These are phyloP conservation scores for Holacanthella duospinosa DNA, from an alignment of 2,888 invertebrate genomes.

Conservation along the genomic window DNA sequence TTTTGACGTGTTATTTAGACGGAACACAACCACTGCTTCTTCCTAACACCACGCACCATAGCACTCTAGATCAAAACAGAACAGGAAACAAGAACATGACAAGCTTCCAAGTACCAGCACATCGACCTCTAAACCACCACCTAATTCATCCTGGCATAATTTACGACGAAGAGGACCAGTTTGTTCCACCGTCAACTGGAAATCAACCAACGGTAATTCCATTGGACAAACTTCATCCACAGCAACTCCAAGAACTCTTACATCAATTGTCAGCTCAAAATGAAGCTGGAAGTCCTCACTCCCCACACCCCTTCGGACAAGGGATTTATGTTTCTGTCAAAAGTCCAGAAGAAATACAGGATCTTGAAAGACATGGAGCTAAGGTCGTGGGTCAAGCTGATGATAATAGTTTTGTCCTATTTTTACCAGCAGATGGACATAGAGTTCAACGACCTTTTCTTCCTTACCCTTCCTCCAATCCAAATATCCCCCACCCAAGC, in stretches of 20 bases:
- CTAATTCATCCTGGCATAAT: slow-evolving; percentile 5
- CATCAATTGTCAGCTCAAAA: slow-evolving; percentile 30
- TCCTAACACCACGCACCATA: neutral
- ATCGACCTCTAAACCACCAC: slow-evolving; percentile 11
- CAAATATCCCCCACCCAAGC: no score
- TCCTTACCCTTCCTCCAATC: no score
- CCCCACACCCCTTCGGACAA: slow-evolving; percentile 18
- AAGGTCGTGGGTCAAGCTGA: slow-evolving; percentile 33
- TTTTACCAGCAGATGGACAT: slow-evolving; percentile 21
- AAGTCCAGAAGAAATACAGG: slow-evolving; percentile 26
- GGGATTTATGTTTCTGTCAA: slow-evolving; percentile 32
- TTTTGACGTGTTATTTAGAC: slow-evolving; percentile 8
- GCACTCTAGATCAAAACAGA: neutral
- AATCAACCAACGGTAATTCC: slow-evolving; percentile 28
- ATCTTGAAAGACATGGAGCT: slow-evolving; percentile 31
- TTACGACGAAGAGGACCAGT: slow-evolving; percentile 30
- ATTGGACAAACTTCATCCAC: slow-evolving; percentile 31
- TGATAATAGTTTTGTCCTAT: slow-evolving; percentile 35
- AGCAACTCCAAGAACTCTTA: slow-evolving; percentile 34
- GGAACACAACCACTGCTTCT: slow-evolving; percentile 8
- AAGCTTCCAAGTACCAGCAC: neutral
- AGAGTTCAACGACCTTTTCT: slow-evolving; percentile 2
- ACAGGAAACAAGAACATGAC: neutral
- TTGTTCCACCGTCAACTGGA: slow-evolving; percentile 32
- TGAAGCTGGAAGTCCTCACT: slow-evolving; percentile 9